Conservation (phyloP, 2,797 vertebrate species). For the Siniperca scherzeri region DNA sequence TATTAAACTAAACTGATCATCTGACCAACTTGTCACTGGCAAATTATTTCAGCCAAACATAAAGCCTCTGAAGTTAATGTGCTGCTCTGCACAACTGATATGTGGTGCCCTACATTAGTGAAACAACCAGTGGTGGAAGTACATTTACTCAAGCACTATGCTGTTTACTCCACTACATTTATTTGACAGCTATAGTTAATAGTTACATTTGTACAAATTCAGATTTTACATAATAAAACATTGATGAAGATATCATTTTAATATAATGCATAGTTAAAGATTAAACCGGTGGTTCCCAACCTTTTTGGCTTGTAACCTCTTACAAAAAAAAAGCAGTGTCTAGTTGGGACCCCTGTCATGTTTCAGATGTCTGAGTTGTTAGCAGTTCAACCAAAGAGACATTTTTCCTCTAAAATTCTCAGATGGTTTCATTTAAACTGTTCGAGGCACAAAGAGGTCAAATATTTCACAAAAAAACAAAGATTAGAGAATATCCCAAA, state of each 20-base stretch:
- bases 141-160: not conserved
- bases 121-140: slow-evolving; percentile 22
- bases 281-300: not conserved
- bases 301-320: not conserved
- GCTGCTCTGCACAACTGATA: slow-evolving; percentile 15
- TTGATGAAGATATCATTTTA: not conserved
- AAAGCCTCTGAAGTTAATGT: slow-evolving; percentile 38
- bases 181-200: not conserved
- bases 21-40: slow-evolving; percentile 31
- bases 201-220: not conserved
- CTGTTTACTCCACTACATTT: not conserved
- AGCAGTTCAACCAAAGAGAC: not conserved
- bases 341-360: not conserved
- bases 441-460: not conserved
- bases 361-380: not conserved
- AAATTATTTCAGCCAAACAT: slow-evolving; percentile 39
- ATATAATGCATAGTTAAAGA: not conserved
- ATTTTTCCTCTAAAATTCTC: not conserved
- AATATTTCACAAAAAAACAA: not conserved
- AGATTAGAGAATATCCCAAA: not conserved
- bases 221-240: not conserved
- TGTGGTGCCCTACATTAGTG: slow-evolving; percentile 28
- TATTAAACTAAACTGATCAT: slow-evolving; percentile 18
- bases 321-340: not conserved
- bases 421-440: not conserved